A percentile compares a stretch with the other conserved stretches of the same genome.
Evolutionary conservation across 2,888 invertebrate species (phyloP).

Genomic region (Ferdinandea cuprea): DNA sequence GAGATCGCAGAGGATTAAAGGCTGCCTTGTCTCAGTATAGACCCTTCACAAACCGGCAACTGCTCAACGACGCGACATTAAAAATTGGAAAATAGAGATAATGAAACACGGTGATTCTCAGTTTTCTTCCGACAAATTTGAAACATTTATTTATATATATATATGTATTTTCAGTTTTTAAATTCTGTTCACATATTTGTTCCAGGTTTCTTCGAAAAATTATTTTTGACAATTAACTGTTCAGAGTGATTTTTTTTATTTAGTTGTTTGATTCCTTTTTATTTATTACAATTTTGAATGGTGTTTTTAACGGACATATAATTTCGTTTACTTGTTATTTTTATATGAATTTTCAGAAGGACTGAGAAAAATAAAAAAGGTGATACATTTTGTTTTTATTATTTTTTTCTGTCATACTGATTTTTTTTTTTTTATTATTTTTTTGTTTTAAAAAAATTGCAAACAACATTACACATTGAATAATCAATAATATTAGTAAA

Average conservation of each 20-base stretch:
- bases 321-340: neutral
- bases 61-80: too few species aligned
- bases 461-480: conserved; percentile 50
- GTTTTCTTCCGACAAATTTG: conserved; percentile 64
- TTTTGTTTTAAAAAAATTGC: conserved; percentile 35
- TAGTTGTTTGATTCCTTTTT: conserved; percentile 9
- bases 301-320: neutral
- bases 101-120: conserved; percentile 63
- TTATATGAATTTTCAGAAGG: conserved; percentile 43
- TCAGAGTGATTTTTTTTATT: conserved; percentile 24
- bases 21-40: too few species aligned
- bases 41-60: too few species aligned
- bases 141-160: conserved; percentile 57
- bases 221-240: conserved; percentile 38
- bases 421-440: conserved; percentile 36
- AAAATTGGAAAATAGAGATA: too few species aligned
- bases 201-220: conserved; percentile 23
- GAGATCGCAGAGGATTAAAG: too few species aligned
- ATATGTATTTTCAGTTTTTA: conserved; percentile 25
- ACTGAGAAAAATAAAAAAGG: conserved; percentile 69
- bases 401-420: conserved; percentile 27
- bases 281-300: conserved; percentile 2
- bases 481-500: conserved; percentile 2
- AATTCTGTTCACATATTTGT: conserved; percentile 39
- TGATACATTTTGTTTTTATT: conserved; percentile 32